phyloP scores from a whole-genome alignment of 2,113 vertebrate species.

The Laticauda laticaudata region DNA sequence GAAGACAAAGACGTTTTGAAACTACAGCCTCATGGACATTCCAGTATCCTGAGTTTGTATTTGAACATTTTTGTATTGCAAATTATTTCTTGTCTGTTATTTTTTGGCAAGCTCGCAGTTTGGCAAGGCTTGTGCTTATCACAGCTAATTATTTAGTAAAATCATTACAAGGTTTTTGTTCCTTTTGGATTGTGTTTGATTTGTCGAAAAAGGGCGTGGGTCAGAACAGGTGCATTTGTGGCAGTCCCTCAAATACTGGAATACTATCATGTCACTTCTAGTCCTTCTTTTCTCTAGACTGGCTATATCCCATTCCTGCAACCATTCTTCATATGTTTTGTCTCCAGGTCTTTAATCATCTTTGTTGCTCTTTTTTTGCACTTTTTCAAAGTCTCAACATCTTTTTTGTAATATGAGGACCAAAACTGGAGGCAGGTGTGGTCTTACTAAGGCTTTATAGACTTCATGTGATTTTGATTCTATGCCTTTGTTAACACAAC shows the following conservation, averaged over 20 bases:
- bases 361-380: neutral
- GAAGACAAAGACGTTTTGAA: too few species aligned
- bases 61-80: too few species aligned
- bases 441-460: neutral
- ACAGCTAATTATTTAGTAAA: too few species aligned
- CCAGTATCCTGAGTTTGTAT: too few species aligned
- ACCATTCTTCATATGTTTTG: neutral
- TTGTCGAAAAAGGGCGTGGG: too few species aligned
- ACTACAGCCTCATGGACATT: too few species aligned
- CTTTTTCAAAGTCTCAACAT: neutral
- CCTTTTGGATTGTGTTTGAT: too few species aligned
- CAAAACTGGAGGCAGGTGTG: neutral
- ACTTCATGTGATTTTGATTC: neutral
- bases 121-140: too few species aligned
- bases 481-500: neutral
- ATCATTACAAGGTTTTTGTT: too few species aligned
- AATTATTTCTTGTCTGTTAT: too few species aligned
- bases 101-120: too few species aligned
- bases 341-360: neutral
- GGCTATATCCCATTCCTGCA: neutral
- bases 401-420: neutral
- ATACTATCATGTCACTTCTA: neutral
- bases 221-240: neutral
- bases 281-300: neutral
- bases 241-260: neutral